Evolutionary conservation across 2,888 invertebrate species (phyloP), one percentile per base, ranked within the genome.

Genomic region (Uropetala carovei): DNA sequence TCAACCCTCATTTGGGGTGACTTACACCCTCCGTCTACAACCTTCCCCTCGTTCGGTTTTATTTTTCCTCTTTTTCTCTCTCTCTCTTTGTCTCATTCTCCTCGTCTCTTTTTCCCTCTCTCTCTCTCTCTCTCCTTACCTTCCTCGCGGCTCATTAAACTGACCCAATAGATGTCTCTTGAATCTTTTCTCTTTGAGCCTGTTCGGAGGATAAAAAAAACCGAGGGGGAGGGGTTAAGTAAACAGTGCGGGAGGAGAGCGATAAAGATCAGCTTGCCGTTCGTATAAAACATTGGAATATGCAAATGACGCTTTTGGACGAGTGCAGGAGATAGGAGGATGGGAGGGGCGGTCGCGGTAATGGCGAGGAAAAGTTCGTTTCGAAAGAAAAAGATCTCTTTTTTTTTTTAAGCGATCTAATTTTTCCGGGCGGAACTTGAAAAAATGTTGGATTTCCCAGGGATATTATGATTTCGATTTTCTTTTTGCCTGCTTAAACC

Each of bases 1-100:
- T 89, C 86, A 86, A 86, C 86, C 60, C 86, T 86, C 64, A 89
- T 89, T 89, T 89, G 89, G 89, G 89, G 89, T 89, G 64, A 89
- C 89, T 64, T 89, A 89, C 89, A 64, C 89, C 89, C 89, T 64
- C 64, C 89, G 89, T 89, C 60, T 89, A 89, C 89, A 89, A 43
- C 64, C 89, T 86, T 86, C 58, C 59, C 60, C 86, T 86, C 60
- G 27, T 30, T 30, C 43, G 18, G 60, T 60, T 86, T 86, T 86
- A 86, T 86, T 83, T 83, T 83, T 13, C 57, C n/a, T 27, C 22
- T 22, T 27, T 75, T 75, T 82, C 3, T 43, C 27, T 18, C 14
- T 13, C 0, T 13, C 22, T 13, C 27, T 10, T 13, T 22, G 43
- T 16, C 43, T 56, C 82, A 13, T 13, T 56, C 82, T 56, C 13